Evolutionary conservation across 1,140 invertebrate species (phyloP).

Genomic region (Apolygus lucorum): DNA sequence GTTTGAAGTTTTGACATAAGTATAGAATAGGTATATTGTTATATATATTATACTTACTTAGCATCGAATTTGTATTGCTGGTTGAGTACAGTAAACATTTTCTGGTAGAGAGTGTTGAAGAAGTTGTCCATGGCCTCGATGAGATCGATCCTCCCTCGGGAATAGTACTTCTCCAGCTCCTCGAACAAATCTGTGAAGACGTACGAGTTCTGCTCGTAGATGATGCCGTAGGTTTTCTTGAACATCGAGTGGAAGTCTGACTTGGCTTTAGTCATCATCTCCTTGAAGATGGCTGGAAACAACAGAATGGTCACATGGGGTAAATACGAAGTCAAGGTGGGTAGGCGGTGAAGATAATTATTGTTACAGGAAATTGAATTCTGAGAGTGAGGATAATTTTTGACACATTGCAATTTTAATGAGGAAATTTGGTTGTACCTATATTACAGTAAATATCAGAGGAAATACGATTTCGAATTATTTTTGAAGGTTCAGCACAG

Average conservation of each 20-base stretch:
- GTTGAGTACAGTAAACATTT: slow-evolving; percentile 93
- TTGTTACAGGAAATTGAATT: no score
- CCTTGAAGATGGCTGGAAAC: slow-evolving; percentile 75
- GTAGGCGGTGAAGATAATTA: no score
- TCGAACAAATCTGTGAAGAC: slow-evolving; percentile 87
- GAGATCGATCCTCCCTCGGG: slow-evolving; percentile 69
- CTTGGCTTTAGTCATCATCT: slow-evolving; percentile 71
- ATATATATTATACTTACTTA: slow-evolving; percentile 62
- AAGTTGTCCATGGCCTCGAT: slow-evolving; percentile 82
- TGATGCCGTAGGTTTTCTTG: slow-evolving; percentile 84
- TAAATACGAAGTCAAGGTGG: no score
- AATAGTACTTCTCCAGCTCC: slow-evolving; percentile 83
- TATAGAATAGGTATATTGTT: no score
- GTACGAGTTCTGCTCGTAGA: slow-evolving; percentile 88
- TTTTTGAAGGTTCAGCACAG: no score
- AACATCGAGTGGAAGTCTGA: slow-evolving; percentile 89
- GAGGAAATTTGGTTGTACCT: no score
- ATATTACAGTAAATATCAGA: no score
- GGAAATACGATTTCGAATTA: no score
- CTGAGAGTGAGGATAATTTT: no score
- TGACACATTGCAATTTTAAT: no score
- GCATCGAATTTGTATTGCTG: slow-evolving; percentile 80
- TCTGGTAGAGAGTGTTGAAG: slow-evolving; percentile 85
- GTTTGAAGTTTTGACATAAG: no score
- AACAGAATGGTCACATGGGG: no score